Evolutionary conservation across 2,113 vertebrate species (phyloP).

Genomic region (Pampusana beccarii): DNA sequence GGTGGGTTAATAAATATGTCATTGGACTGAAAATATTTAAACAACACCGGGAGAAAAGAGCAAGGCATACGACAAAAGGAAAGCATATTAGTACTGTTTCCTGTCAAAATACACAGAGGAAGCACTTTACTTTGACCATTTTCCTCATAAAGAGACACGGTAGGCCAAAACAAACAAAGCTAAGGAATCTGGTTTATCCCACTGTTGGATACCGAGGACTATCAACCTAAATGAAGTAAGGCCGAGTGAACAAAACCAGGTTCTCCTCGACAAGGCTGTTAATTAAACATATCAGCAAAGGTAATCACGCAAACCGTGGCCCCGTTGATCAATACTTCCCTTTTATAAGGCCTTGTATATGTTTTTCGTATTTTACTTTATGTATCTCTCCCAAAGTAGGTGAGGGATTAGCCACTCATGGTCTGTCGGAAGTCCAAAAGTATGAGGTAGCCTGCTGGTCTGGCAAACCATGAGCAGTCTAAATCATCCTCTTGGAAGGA

Average conservation of each 20-base stretch:
- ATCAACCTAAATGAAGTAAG: conserved; percentile 68
- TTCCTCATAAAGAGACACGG: conserved; percentile 81
- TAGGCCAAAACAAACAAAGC: conserved; percentile 81
- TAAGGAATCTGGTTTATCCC: conserved; percentile 79
- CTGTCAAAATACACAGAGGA: conserved; percentile 86
- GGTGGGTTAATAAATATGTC: conserved; percentile 84
- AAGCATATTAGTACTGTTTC: conserved; percentile 82
- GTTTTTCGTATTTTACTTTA: background rate
- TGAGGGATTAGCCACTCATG: background rate
- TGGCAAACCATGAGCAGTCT: conserved; percentile 11
- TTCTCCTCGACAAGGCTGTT: conserved; percentile 53
- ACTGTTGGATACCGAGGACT: conserved; percentile 70
- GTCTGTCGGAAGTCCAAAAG: conserved; percentile 36
- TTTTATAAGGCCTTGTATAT: background rate
- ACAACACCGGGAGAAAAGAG: conserved; percentile 77
- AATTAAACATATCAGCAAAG: conserved; percentile 24
- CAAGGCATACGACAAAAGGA: conserved; percentile 80
- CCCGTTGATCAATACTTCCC: background rate
- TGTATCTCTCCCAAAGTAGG: background rate
- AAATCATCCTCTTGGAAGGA: conserved; percentile 50
- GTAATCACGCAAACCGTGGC: background rate
- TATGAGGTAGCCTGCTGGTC: conserved; percentile 31
- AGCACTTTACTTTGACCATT: conserved; percentile 83
- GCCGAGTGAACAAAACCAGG: conserved; percentile 57
- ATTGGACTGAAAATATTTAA: conserved; percentile 82